These are phyloP conservation scores for Malthinus flaveolus DNA, from an alignment of 2,888 invertebrate genomes.

Conservation along the genomic window DNA sequence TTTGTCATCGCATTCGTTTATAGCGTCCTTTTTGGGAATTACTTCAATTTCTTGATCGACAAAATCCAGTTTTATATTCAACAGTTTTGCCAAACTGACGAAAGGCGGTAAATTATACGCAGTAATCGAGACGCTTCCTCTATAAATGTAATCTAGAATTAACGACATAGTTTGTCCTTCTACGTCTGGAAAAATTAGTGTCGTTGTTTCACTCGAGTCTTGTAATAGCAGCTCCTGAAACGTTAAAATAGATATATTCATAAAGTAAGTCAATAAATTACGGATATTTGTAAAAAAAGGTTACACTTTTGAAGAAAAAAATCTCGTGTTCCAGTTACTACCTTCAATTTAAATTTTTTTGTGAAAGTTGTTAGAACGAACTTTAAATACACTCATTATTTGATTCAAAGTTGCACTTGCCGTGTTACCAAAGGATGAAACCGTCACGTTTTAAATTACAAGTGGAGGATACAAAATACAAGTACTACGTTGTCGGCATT, in stretches of 20 bases:
- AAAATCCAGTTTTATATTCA: slow-evolving; percentile 42
- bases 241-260: too few species aligned
- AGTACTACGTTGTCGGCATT: too few species aligned
- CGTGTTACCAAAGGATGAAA: too few species aligned
- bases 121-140: slow-evolving; percentile 66
- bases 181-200: slow-evolving; percentile 68
- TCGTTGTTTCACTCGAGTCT: slow-evolving; percentile 59
- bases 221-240: slow-evolving; percentile 46
- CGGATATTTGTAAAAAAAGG: too few species aligned
- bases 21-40: not conserved
- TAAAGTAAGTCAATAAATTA: not conserved
- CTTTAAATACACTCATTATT: too few species aligned
- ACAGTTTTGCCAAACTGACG: slow-evolving; percentile 58
- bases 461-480: too few species aligned
- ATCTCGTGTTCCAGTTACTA: too few species aligned
- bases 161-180: slow-evolving; percentile 64
- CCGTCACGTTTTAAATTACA: too few species aligned
- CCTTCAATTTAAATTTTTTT: not conserved
- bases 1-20: slow-evolving; percentile 5
- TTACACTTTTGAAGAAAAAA: too few species aligned
- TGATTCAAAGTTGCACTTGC: too few species aligned
- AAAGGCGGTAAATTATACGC: slow-evolving; percentile 62
- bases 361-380: too few species aligned
- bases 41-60: slow-evolving; percentile 15
- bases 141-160: slow-evolving; percentile 70